Conservation (phyloP, 2,113 vertebrate species). For the Platysteira castanea region DNA sequence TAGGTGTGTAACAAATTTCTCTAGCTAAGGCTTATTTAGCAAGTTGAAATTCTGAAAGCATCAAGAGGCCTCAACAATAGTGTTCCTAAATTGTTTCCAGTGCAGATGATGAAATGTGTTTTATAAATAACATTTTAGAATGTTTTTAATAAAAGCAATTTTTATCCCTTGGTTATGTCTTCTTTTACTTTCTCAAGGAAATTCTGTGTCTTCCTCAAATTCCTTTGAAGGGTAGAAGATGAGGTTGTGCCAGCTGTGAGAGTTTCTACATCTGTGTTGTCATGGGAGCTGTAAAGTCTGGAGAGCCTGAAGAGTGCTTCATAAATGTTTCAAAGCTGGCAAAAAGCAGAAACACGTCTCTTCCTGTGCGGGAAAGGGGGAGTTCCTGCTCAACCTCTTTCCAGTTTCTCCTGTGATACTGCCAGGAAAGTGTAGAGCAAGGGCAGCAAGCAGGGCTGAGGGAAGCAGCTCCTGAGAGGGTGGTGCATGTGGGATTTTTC, state of each 20-base stretch:
- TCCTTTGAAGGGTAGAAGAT: neutral
- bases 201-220: neutral
- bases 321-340: neutral
- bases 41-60: neutral
- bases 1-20: neutral
- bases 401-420: neutral
- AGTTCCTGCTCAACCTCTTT: neutral
- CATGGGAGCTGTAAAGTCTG: neutral
- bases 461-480: neutral
- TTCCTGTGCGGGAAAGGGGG: neutral
- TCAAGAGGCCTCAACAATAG: neutral
- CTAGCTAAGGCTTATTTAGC: neutral
- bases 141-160: constrained; percentile 50
- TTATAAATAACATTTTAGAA: constrained; percentile 47
- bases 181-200: neutral
- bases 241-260: neutral
- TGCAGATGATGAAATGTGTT: neutral
- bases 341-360: neutral
- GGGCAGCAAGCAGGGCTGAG: neutral
- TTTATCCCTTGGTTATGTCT: neutral
- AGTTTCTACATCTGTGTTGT: neutral
- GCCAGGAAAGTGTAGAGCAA: neutral
- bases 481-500: neutral
- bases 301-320: neutral
- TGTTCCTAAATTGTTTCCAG: neutral